Percentiles rank a stretch among this genome's conserved stretches.
Conservation (phyloP, 2,888 invertebrate species). For the Nephrocerus scutellatus region DNA sequence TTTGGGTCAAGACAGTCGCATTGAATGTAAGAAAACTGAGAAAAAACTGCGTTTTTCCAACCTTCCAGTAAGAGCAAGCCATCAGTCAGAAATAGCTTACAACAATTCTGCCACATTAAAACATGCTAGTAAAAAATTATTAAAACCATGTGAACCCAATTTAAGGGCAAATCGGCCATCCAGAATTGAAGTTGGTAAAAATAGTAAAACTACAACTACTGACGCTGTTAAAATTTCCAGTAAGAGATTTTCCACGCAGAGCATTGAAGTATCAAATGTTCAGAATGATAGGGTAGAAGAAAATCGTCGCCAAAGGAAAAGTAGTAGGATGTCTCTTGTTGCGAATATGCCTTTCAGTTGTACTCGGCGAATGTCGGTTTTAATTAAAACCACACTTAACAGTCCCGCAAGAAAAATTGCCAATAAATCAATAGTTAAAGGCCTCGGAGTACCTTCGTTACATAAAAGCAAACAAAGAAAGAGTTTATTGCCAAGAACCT, state of each 20-base stretch:
- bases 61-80: too few species aligned
- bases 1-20: too few species aligned
- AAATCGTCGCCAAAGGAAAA: slow-evolving; percentile 1
- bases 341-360: slow-evolving; percentile 27
- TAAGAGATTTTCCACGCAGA: neutral
- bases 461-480: too few species aligned
- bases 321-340: slow-evolving; percentile 17
- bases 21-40: too few species aligned
- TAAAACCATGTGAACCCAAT: slow-evolving; percentile 21
- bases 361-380: slow-evolving; percentile 40
- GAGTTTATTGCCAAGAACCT: too few species aligned
- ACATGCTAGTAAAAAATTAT: neutral
- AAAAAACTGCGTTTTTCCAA: too few species aligned
- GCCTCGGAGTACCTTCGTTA: neutral
- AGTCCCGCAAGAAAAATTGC: slow-evolving; percentile 39
- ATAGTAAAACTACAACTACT: neutral
- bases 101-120: too few species aligned
- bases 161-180: slow-evolving; percentile 23
- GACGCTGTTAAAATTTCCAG: neutral
- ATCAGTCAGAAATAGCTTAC: too few species aligned
- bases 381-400: slow-evolving; percentile 41
- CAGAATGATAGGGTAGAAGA: slow-evolving; percentile 17
- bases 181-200: slow-evolving; percentile 16
- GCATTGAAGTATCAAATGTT: slow-evolving; percentile 28
- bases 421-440: slow-evolving; percentile 11